Base-by-base conservation (phyloP, 2,797 vertebrate genomes). In the Pteronotus mesoamericanus region DNA sequence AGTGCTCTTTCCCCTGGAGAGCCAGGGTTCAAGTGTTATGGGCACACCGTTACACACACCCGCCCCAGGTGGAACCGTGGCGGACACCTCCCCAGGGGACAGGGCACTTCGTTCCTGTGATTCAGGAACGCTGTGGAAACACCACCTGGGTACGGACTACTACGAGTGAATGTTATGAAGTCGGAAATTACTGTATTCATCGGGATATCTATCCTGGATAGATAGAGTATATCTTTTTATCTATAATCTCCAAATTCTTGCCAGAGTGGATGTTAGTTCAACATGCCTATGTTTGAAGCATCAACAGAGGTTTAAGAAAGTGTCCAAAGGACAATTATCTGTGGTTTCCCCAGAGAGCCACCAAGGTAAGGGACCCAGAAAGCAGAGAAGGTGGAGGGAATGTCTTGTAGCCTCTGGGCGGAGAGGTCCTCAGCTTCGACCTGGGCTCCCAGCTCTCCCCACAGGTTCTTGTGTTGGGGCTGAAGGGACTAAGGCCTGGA, bases 381-480 rank as follows among this genome's bases (percentile, higher is more conserved):
- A 53, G 21, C 39, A 39, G 32, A 79, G 64, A 21, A 66, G 68
- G 57, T 26, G 44, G 32, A 37, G 26, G 46, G 74, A 37, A 66
- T 4, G 11, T 12, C 68, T 87, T 19, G 18, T 0, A 26, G 69
- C 53, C 32, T 22, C 15, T 15, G 39, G 64, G 16, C 2, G 26
- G 55, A 44, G 18, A 57, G 32, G 7, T 32, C 22, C 0, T 4
- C 0, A 24, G 57, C 19, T 32, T 51, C 0, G 0, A n/a, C 18
- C 2, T 64, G 0, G 22, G 61, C 29, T 46, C 18, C 18, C 8
- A 42, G 14, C 26, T 57, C 37, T 37, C 32, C 8, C 21, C 15
- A 10, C 3, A 14, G 77, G 9, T 5, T 18, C 14, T 12, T 12
- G 6, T 14, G 6, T 46, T n/a, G 37, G 32, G 16, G 16, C 29